phyloP scores from a whole-genome alignment of 2,888 invertebrate genomes.

The Drosophila eohydei region DNA sequence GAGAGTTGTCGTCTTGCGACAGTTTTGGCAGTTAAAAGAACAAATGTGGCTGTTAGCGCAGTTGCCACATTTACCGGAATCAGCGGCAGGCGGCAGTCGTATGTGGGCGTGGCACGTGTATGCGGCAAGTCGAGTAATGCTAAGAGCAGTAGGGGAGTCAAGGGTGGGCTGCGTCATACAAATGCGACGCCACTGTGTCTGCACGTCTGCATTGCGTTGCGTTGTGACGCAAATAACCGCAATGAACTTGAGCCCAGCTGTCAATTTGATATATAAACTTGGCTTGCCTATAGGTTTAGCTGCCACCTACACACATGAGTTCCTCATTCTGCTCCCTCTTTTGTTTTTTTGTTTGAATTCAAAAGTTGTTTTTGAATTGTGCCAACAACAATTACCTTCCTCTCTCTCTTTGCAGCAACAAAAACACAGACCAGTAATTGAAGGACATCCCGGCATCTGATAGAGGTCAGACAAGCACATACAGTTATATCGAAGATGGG shows the following conservation, averaged over 20 bases:
- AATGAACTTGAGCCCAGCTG: constrained; percentile 69
- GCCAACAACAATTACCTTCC: not conserved
- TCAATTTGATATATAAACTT: constrained; percentile 77
- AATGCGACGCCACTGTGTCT: constrained; percentile 63
- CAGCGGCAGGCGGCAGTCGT: not conserved
- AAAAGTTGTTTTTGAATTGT: constrained; percentile 29
- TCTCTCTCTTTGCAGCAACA: constrained; percentile 27
- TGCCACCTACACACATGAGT: not conserved
- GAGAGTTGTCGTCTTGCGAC: not conserved
- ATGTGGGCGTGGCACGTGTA: constrained; percentile 33
- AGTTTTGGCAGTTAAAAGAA: constrained; percentile 34
- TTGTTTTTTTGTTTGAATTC: constrained; percentile 2
- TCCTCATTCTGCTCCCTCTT: not conserved
- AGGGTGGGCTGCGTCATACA: constrained; percentile 40
- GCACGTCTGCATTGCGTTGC: not conserved
- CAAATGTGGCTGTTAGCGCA: constrained; percentile 29
- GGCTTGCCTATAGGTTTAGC: constrained; percentile 20
- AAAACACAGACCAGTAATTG: constrained; percentile 2
- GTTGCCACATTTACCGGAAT: constrained; percentile 19
- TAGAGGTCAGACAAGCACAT: constrained; percentile 3
- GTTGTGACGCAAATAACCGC: constrained; percentile 50
- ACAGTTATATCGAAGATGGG: constrained; percentile 37
- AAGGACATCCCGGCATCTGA: constrained; percentile 2
- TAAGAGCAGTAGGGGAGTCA: not conserved
- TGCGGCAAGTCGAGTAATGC: constrained; percentile 12